Evolutionary conservation across 2,113 vertebrate species (phyloP).

Genomic region (Silurus glanis): DNA sequence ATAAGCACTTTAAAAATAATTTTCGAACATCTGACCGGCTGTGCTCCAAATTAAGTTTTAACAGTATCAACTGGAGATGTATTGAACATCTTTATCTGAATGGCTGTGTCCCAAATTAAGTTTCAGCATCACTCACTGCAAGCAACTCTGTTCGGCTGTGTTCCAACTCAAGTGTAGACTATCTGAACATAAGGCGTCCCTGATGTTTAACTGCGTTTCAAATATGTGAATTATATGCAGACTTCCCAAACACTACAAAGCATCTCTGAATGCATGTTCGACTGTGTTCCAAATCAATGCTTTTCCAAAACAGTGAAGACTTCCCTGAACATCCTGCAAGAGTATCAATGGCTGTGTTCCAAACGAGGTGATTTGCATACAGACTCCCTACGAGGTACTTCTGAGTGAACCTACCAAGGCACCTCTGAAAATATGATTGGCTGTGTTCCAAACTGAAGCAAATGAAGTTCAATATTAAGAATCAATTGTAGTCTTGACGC

Average conservation of each 20-base stretch:
- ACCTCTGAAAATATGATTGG: no score
- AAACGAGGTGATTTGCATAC: neutral
- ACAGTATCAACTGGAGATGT: neutral
- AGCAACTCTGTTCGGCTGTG: neutral
- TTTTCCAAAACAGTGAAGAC: neutral
- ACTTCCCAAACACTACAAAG: neutral
- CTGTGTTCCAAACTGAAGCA: slow-evolving; percentile 1
- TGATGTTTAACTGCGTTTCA: no score
- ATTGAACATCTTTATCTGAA: neutral
- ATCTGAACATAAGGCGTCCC: no score
- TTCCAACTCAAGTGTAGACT: neutral
- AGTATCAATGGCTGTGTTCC: neutral
- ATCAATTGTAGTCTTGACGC: neutral
- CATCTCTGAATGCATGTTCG: neutral
- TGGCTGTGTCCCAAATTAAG: neutral
- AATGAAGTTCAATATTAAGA: neutral
- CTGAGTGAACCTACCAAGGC: neutral
- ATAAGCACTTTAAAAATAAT: no score
- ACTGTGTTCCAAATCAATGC: neutral
- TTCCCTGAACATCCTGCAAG: neutral
- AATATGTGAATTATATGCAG: neutral
- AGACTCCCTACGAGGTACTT: neutral
- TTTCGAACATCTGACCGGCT: neutral
- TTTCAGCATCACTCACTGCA: neutral
- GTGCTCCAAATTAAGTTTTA: slow-evolving; percentile 3